A percentile compares a stretch with the other conserved stretches of the same genome.
Conservation (phyloP, 1,140 invertebrate genomes). For the Ceratina japonica region DNA sequence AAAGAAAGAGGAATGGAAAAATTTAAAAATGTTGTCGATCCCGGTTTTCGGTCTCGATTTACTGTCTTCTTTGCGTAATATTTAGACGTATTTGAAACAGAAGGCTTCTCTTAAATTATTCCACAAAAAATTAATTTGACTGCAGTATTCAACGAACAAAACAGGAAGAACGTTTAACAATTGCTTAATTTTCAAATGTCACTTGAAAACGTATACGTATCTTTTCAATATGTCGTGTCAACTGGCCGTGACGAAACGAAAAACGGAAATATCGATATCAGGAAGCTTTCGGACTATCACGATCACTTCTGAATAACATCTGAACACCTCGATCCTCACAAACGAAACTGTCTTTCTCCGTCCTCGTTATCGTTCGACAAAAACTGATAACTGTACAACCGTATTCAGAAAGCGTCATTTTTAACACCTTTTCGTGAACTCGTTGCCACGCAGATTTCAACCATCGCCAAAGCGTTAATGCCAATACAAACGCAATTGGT, state of each 20-base stretch:
- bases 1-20: too few relatives aligned
- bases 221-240: not conserved
- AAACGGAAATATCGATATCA: conserved; percentile 4
- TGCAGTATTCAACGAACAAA: not conserved
- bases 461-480: too few relatives aligned
- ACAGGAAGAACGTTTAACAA: not conserved
- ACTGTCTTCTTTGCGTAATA: not conserved
- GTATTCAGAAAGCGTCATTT: not conserved
- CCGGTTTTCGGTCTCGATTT: too few relatives aligned
- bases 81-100: too few relatives aligned
- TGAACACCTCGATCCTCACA: conserved; percentile 12
- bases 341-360: not conserved
- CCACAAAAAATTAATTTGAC: not conserved
- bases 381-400: conserved; percentile 30
- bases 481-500: not conserved
- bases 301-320: conserved; percentile 21
- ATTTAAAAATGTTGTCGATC: not conserved
- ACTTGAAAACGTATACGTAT: not conserved
- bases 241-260: not conserved
- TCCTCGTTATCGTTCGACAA: conserved; percentile 21
- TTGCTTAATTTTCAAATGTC: not conserved
- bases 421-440: not conserved
- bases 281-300: conserved; percentile 6
- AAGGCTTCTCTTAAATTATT: too few relatives aligned
- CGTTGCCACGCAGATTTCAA: not conserved